These are phyloP conservation scores for Macrotus californicus DNA, from an alignment of 2,113 vertebrate species.

Conservation along the genomic window DNA sequence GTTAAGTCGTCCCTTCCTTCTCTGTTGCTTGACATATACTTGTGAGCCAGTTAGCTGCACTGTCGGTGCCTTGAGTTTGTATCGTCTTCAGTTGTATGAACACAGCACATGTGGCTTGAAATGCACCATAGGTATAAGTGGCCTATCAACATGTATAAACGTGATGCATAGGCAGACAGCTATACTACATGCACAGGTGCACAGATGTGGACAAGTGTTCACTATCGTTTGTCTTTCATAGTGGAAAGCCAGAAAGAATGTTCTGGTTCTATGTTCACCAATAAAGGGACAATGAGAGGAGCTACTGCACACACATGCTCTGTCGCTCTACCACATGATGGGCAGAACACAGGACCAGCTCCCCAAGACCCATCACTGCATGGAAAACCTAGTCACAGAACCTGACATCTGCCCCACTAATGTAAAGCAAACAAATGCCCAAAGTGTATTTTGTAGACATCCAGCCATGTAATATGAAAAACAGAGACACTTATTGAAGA, in stretches of 20 bases:
- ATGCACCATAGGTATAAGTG: fast-evolving
- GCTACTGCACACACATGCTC: not conserved
- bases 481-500: too few relatives aligned
- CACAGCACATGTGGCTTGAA: too few relatives aligned
- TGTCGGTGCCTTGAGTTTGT: fast-evolving
- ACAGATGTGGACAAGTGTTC: not conserved
- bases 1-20: too few relatives aligned
- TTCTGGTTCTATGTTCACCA: too few relatives aligned
- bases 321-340: not conserved
- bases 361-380: not conserved
- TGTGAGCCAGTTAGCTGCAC: too few relatives aligned
- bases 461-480: too few relatives aligned
- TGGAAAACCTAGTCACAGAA: not conserved
- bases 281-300: fast-evolving
- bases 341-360: not conserved
- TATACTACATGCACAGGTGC: fast-evolving
- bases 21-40: not conserved
- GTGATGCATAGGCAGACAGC: fast-evolving
- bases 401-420: fast-evolving
- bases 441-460: fast-evolving
- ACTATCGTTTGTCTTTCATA: not conserved
- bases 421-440: fast-evolving
- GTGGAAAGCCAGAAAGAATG: not conserved
- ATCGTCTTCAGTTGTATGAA: fast-evolving
- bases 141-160: fast-evolving